Evolutionary conservation across 2,113 vertebrate genomes (phyloP).

Genomic region (Channa argus): DNA sequence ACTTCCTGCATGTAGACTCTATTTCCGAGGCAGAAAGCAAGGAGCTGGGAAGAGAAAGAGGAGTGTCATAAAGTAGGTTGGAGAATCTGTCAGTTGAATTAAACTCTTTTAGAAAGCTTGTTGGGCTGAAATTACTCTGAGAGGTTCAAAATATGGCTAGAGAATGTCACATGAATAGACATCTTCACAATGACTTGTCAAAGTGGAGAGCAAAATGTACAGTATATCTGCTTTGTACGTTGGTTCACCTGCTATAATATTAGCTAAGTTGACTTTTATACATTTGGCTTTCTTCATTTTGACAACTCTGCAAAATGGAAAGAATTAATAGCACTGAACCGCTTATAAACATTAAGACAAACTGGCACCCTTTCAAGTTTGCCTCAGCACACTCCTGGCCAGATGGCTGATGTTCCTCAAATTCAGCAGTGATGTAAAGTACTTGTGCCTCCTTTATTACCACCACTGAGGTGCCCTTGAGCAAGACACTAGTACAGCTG

Average conservation of each 20-base stretch:
- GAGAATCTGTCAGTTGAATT: constrained; percentile 63
- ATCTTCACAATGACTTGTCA: background rate
- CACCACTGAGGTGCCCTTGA: background rate
- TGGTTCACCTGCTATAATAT: constrained; percentile 31
- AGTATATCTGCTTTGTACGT: constrained; percentile 11
- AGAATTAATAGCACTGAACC: constrained; percentile 16
- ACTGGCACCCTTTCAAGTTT: constrained; percentile 22
- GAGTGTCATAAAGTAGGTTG: constrained; percentile 20
- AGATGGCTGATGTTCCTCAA: constrained; percentile 43
- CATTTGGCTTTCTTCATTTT: constrained; percentile 46
- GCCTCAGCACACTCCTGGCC: constrained; percentile 10
- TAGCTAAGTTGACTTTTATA: constrained; percentile 18
- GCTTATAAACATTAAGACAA: constrained; percentile 27
- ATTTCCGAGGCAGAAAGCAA: constrained; percentile 45
- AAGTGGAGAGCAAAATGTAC: constrained; percentile 3
- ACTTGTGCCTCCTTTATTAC: background rate
- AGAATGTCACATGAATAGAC: constrained; percentile 20
- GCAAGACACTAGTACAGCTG: constrained; percentile 3
- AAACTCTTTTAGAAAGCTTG: constrained; percentile 57
- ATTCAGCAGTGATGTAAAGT: constrained; percentile 7
- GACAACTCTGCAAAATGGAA: constrained; percentile 36
- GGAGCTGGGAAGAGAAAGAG: constrained; percentile 32
- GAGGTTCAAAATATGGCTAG: constrained; percentile 16
- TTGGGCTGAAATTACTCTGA: constrained; percentile 40
- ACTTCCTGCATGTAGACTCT: constrained; percentile 43